Conservation (phyloP, 53 echinoderm and acorn worm species). For the Holothuria scabra region DNA sequence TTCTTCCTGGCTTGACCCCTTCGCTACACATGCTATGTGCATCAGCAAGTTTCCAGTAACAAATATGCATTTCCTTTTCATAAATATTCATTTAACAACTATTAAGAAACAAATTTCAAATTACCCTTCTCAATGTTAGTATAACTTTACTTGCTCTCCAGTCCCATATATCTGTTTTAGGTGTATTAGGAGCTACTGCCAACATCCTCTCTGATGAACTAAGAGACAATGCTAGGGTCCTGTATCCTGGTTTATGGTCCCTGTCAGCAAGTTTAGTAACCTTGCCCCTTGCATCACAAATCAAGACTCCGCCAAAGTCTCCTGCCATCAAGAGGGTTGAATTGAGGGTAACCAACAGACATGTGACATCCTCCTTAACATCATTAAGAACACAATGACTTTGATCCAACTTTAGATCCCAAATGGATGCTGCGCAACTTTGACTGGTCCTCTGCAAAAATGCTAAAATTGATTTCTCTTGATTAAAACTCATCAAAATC, state of each 20-base stretch:
- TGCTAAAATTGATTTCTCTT: background rate
- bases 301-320: background rate
- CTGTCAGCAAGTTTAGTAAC: background rate
- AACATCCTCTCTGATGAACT: background rate
- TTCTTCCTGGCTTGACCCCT: too few species aligned
- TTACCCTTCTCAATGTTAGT: slow-evolving; percentile 33
- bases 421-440: background rate
- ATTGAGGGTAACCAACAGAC: background rate
- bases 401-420: background rate
- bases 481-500: background rate
- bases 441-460: background rate
- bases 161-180: slow-evolving; percentile 18
- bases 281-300: background rate
- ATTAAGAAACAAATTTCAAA: background rate
- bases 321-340: slow-evolving; percentile 1
- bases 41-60: too few species aligned
- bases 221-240: slow-evolving; percentile 5
- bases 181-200: slow-evolving; percentile 1
- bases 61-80: background rate
- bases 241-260: background rate
- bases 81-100: background rate
- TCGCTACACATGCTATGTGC: too few species aligned
- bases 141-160: background rate
- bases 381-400: background rate
- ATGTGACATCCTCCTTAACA: background rate